phyloP scores from a whole-genome alignment of 2,888 invertebrate species.

The Drosophila hamatofila region DNA sequence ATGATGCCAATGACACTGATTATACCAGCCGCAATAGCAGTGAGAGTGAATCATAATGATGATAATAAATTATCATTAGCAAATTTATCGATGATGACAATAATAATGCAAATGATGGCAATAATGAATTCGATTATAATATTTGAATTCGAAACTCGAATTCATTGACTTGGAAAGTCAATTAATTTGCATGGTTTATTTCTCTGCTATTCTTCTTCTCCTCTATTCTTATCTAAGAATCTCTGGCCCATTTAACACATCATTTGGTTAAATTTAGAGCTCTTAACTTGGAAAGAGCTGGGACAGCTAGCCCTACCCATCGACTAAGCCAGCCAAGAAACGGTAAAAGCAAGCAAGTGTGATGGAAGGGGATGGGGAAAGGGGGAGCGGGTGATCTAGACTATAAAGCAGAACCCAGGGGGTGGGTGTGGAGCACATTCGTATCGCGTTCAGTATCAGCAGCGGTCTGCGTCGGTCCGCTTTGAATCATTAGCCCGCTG shows the following conservation, averaged over 20 bases:
- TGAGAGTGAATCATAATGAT: not conserved
- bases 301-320: conserved; percentile 36
- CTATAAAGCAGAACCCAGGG: not conserved
- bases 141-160: not conserved
- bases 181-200: conserved; percentile 7
- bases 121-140: not conserved
- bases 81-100: not conserved
- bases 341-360: conserved; percentile 14
- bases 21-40: not conserved
- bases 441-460: conserved; percentile 12
- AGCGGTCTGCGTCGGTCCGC: conserved; percentile 40
- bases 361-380: no score
- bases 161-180: not conserved
- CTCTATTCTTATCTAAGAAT: conserved; percentile 5
- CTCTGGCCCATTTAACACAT: conserved; percentile 23
- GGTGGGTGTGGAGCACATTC: not conserved
- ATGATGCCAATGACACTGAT: not conserved
- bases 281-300: conserved; percentile 9
- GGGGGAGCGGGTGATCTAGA: not conserved
- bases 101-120: not conserved
- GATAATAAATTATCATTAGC: not conserved
- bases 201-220: not conserved
- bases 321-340: conserved; percentile 34
- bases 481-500: conserved; percentile 63
- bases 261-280: conserved; percentile 18